These are phyloP conservation scores for Ammospiza maritima DNA, from an alignment of 2,797 vertebrate species.

Conservation along the genomic window DNA sequence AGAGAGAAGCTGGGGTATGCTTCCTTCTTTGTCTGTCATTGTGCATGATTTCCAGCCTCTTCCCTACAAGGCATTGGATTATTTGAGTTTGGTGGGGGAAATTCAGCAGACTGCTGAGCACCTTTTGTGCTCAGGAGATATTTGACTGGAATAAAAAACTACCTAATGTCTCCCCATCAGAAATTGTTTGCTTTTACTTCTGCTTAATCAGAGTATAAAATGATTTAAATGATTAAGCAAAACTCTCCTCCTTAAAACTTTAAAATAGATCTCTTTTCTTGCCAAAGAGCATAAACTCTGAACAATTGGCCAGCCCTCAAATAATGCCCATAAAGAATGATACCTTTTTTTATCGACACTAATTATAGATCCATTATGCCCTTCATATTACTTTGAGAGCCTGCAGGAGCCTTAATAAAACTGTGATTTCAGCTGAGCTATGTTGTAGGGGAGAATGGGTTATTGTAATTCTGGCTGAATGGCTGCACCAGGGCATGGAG, in stretches of 20 bases:
- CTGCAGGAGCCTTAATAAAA: conserved; percentile 5
- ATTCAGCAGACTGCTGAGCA: background rate
- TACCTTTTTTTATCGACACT: conserved; percentile 5
- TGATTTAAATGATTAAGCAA: background rate
- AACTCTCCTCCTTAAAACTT: background rate
- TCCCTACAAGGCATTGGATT: background rate
- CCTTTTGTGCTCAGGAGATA: background rate
- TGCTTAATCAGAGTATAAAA: background rate
- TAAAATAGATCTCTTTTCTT: background rate
- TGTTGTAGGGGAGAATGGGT: background rate
- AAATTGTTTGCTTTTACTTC: background rate
- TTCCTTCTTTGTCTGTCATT: background rate
- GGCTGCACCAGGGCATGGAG: background rate
- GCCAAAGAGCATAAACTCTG: background rate
- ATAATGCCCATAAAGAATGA: conserved; percentile 14
- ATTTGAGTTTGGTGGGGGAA: background rate
- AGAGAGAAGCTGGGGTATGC: background rate
- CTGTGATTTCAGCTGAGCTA: background rate
- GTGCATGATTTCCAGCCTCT: background rate
- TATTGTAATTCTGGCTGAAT: background rate
- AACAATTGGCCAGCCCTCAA: background rate
- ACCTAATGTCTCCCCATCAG: background rate
- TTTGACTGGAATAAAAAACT: background rate
- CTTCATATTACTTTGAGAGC: background rate
- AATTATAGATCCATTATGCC: conserved; percentile 12